Evolutionary conservation across 2,797 vertebrate genomes (phyloP).

Genomic region (Halcyon leucocephala): DNA sequence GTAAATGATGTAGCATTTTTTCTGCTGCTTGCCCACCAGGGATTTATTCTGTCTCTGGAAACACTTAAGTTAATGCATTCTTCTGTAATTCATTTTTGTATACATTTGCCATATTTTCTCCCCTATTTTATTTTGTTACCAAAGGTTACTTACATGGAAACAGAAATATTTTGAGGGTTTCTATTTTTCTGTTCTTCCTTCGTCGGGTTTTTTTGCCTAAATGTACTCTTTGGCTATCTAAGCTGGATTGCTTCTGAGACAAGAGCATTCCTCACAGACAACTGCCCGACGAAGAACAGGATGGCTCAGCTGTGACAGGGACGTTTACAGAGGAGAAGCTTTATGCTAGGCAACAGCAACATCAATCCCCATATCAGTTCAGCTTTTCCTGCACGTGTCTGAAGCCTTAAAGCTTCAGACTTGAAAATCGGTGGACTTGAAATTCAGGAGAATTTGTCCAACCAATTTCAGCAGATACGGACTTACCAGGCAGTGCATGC

Average conservation of each 20-base stretch:
- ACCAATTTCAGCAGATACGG: neutral
- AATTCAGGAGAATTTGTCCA: neutral
- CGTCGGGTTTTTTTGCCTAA: neutral
- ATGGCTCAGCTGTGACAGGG: neutral
- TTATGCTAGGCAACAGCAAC: neutral
- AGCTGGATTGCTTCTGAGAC: neutral
- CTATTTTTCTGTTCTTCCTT: constrained; percentile 6
- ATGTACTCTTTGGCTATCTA: neutral
- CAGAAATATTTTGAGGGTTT: constrained; percentile 57
- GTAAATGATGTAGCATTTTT: neutral
- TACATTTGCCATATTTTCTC: constrained; percentile 38
- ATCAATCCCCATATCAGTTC: neutral
- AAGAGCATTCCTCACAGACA: neutral
- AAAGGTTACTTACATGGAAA: constrained; percentile 41
- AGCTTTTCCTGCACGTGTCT: neutral
- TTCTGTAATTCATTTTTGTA: constrained; percentile 17
- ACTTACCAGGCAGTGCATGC: neutral
- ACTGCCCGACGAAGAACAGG: neutral
- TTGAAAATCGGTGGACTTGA: neutral
- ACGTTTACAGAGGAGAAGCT: neutral
- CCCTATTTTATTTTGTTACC: constrained; percentile 52
- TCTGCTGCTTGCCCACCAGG: neutral
- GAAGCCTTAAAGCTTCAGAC: neutral
- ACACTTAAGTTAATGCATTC: neutral
- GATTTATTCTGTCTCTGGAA: constrained; percentile 2